These are phyloP conservation scores for Amphimedon queenslandica DNA, from an alignment of 37 sponge, comb jelly and placozoan species.

Conservation along the genomic window DNA sequence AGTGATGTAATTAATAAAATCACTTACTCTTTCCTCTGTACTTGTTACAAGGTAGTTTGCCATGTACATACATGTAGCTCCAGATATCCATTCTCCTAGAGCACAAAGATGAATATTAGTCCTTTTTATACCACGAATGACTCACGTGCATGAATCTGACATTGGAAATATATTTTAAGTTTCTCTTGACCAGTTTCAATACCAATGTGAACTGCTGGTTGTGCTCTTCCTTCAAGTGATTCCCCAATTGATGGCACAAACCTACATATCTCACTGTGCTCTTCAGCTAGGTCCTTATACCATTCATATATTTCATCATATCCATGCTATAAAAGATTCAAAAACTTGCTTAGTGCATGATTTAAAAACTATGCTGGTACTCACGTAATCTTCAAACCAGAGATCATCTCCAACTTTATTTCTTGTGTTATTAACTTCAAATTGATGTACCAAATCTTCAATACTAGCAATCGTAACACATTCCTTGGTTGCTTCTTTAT, in stretches of 20 bases:
- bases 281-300: neutral
- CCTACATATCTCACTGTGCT: slow-evolving; percentile 10
- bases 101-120: neutral
- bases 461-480: slow-evolving; percentile 6
- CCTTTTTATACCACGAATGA: neutral
- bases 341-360: too few relatives aligned
- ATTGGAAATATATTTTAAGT: slow-evolving; percentile 63
- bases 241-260: slow-evolving; percentile 48
- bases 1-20: too few relatives aligned
- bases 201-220: slow-evolving; percentile 68
- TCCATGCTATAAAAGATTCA: slow-evolving; percentile 1
- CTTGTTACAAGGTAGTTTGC: slow-evolving; percentile 21
- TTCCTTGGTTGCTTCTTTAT: slow-evolving; percentile 14
- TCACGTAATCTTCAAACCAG: slow-evolving; percentile 54
- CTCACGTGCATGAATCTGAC: slow-evolving; percentile 82
- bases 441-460: slow-evolving; percentile 29
- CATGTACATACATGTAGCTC: slow-evolving; percentile 70
- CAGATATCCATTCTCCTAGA: slow-evolving; percentile 81
- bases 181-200: neutral
- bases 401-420: neutral
- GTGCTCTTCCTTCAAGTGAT: slow-evolving; percentile 39
- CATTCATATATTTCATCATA: neutral
- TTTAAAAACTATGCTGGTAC: slow-evolving; percentile 2
- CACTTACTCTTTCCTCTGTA: too few relatives aligned
- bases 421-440: slow-evolving; percentile 8